Evolutionary conservation across 2,113 vertebrate species (phyloP).

Genomic region (Ramphastos sulfuratus): DNA sequence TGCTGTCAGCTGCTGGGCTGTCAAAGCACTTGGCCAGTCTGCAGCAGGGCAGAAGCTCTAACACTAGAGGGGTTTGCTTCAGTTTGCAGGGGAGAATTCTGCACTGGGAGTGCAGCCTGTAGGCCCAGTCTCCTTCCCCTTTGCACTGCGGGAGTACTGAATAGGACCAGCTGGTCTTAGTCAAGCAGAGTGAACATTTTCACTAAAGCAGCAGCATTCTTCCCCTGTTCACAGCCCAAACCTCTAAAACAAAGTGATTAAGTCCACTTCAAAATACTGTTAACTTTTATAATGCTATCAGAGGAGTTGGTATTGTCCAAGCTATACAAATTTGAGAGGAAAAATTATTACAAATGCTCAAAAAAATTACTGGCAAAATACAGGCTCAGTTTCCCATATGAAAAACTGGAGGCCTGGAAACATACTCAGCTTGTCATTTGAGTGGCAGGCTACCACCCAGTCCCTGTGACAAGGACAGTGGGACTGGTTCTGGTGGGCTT

Average conservation of each 20-base stretch:
- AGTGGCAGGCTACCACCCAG: neutral
- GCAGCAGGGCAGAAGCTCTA: neutral
- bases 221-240: neutral
- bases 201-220: neutral
- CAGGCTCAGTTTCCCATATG: neutral
- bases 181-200: neutral
- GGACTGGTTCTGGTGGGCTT: neutral
- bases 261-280: neutral
- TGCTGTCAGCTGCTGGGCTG: neutral
- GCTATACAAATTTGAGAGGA: neutral
- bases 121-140: neutral
- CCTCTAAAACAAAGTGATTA: neutral
- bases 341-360: neutral
- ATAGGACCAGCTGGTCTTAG: neutral
- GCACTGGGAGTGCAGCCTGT: neutral
- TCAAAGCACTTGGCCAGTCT: neutral
- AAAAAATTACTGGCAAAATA: neutral
- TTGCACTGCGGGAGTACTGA: neutral
- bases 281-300: neutral
- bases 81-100: neutral
- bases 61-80: neutral
- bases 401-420: neutral
- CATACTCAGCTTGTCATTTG: accelerated
- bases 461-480: neutral
- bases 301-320: neutral